phyloP scores from a whole-genome alignment of 2,797 vertebrate species.

The Esox masquinongy region DNA sequence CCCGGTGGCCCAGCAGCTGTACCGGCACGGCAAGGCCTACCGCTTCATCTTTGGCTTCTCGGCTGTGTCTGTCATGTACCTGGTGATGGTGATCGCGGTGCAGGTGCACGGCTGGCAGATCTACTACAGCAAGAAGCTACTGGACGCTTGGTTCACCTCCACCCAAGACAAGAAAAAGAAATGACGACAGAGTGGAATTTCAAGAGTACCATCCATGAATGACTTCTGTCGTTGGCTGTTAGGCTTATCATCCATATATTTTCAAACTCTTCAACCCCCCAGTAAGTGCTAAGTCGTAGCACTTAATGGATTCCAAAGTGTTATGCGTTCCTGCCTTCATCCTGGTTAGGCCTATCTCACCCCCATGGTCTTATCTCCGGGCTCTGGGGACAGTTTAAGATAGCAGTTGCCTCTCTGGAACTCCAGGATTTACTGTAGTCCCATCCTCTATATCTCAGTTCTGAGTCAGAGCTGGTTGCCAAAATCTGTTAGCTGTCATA shows the following conservation, averaged over 20 bases:
- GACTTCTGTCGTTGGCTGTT: not conserved
- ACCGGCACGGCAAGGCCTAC: conserved; percentile 92
- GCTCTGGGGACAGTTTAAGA: conserved; percentile 23
- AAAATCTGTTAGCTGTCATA: not conserved
- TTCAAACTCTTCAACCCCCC: not conserved
- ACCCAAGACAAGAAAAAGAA: conserved; percentile 97
- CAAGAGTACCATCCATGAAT: not conserved
- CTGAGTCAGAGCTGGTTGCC: not conserved
- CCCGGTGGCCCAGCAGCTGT: conserved; percentile 92
- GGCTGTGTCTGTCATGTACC: conserved; percentile 90
- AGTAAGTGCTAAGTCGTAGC: not conserved
- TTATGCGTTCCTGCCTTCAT: not conserved
- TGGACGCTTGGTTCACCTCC: conserved; percentile 94
- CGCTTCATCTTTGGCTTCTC: conserved; percentile 95
- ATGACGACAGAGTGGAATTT: conserved; percentile 55
- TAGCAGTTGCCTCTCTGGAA: conserved; percentile 10
- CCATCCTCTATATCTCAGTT: not conserved
- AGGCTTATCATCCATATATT: too few relatives aligned
- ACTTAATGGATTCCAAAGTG: not conserved
- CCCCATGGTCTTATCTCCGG: conserved; percentile 5
- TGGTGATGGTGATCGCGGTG: conserved; percentile 86
- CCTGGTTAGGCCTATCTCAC: not conserved
- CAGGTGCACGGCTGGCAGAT: conserved; percentile 97
- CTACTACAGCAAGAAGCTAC: conserved; percentile 96
- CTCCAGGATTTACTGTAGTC: not conserved